phyloP scores from a whole-genome alignment of 2,888 invertebrate species.

The Nesidiocoris tenuis region DNA sequence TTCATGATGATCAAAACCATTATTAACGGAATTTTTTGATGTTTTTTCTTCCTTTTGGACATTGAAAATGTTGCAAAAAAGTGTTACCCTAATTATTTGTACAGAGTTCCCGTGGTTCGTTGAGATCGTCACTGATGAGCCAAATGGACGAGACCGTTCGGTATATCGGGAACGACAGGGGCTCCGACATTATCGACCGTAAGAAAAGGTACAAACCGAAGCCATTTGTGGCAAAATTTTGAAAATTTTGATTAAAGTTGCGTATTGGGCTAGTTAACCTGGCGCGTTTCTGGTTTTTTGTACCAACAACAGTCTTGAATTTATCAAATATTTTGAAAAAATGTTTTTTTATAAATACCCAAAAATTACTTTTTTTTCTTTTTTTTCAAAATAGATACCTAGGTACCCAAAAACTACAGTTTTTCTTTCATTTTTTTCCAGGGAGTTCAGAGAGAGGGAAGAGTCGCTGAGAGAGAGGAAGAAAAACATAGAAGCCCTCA shows the following conservation, averaged over 20 bases:
- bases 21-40: too few relatives aligned
- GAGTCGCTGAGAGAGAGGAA: slow-evolving; percentile 57
- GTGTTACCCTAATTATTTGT: not conserved
- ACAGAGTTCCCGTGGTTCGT: slow-evolving; percentile 19
- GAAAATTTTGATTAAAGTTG: too few relatives aligned
- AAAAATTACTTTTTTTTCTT: too few relatives aligned
- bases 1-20: not conserved
- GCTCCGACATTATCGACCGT: slow-evolving; percentile 23
- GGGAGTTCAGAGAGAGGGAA: slow-evolving; percentile 53
- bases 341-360: too few relatives aligned
- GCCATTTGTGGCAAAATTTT: not conserved
- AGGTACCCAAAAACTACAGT: too few relatives aligned
- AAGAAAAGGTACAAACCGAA: slow-evolving; percentile 37
- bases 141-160: slow-evolving; percentile 31
- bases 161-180: slow-evolving; percentile 16
- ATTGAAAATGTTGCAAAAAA: not conserved
- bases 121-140: slow-evolving; percentile 13
- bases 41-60: not conserved
- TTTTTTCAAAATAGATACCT: too few relatives aligned
- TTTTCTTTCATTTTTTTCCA: not conserved
- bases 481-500: slow-evolving; percentile 58
- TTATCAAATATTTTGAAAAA: too few relatives aligned
- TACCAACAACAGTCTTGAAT: not conserved
- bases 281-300: not conserved
- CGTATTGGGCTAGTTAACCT: too few relatives aligned